Conservation (phyloP, 1,140 invertebrate genomes). For the Rhizoglyphus robini region DNA sequence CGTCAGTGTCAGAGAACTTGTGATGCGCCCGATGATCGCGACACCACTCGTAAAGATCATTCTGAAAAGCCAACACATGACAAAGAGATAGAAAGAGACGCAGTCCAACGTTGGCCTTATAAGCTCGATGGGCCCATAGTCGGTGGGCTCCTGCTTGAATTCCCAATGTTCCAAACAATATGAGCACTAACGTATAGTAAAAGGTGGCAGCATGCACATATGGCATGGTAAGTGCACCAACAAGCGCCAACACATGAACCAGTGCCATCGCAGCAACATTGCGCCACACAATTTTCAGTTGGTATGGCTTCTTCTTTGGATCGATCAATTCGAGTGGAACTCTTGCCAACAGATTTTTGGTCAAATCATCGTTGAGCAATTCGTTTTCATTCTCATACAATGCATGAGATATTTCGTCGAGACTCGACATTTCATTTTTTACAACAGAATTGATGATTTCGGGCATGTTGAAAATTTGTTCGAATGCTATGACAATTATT, state of each 20-base stretch:
- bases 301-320: constrained; percentile 25
- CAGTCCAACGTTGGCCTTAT: constrained; percentile 39
- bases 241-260: constrained; percentile 67
- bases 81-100: constrained; percentile 33
- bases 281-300: constrained; percentile 62
- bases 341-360: too few relatives aligned
- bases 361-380: too few relatives aligned
- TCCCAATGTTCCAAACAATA: constrained; percentile 26
- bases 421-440: too few relatives aligned
- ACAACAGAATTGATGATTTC: too few relatives aligned
- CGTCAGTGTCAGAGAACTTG: too few relatives aligned
- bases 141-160: constrained; percentile 39
- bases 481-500: too few relatives aligned
- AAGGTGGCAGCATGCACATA: too few relatives aligned
- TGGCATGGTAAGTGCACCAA: constrained; percentile 62
- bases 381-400: too few relatives aligned
- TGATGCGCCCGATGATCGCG: constrained; percentile 87
- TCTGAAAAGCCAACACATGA: constrained; percentile 41
- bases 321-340: too few relatives aligned
- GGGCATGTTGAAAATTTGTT: too few relatives aligned
- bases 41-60: constrained; percentile 78
- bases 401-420: too few relatives aligned
- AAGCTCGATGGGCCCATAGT: constrained; percentile 41
- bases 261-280: constrained; percentile 72
- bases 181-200: background rate